Base-by-base conservation (phyloP, 2,113 vertebrate species). In the Eublepharis macularius region DNA sequence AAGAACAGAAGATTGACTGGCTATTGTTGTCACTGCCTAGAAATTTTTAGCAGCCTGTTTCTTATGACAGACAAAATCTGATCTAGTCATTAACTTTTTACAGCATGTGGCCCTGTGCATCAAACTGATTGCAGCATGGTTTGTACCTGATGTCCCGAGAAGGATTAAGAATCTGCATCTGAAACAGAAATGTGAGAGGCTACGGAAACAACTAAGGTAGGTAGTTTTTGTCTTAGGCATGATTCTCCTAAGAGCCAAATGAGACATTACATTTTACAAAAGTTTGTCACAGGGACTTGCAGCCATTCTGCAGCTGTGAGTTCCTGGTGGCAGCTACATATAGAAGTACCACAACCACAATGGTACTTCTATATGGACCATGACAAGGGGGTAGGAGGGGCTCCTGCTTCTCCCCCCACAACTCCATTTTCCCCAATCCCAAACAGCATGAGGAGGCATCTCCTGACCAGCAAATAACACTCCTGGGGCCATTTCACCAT, bases 91-190 rank as follows among this genome's bases (percentile, higher is more conserved):
- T 2, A 51, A 79, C 65, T 66, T 24, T n/a, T 87, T 1, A 6
- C 95, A 99, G 98, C 98, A 99, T 0, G 97, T 97, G 8, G 97
- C 98, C 47, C 95, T 99, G 39, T 96, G 97, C 0, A 96, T 97
- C 86, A 99, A 99, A 85, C 97, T 98, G 80, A 93, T 98, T 0
- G 97, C 96, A 0, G 97, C 97, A 78, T 99, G 98, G 98, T 98
- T 98, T 4, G 97, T 99, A 63, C 98, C 98, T 0, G 96, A 98
- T 0, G 91, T 94, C 34, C 97, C 98, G 1, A 94, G 94, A 6
- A 26, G 0, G 0, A 97, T 99, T 14, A 96, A 97, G 92, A 99
- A 99, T 6, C 0, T 0, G 0, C 91, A 97, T 34, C 96, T 98
- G 88, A 1, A 43, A 1, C 79, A 95, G n/a, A 98, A 98, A 93